A percentile compares a stretch with the other conserved stretches of the same genome.
Conservation (phyloP, 2,888 invertebrate genomes). For the Ischnus inquisitorius region DNA sequence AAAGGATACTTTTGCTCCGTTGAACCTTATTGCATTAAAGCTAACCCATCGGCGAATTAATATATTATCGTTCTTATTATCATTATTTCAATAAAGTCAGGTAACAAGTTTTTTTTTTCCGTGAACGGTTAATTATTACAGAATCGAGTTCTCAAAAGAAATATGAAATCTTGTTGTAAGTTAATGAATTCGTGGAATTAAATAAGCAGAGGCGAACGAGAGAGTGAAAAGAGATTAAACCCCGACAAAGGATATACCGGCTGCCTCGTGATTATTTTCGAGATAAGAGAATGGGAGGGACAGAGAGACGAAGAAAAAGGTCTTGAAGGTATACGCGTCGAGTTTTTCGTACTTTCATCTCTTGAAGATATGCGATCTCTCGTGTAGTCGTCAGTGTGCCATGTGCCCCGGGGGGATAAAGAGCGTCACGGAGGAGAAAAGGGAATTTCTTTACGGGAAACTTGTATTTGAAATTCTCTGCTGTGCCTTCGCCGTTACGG, state of each 20-base stretch:
- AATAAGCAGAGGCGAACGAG: background rate
- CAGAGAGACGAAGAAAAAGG: background rate
- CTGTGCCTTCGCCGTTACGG: conserved; percentile 7
- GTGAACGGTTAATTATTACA: too few relatives aligned
- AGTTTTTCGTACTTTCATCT: conserved; percentile 30
- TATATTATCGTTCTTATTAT: background rate
- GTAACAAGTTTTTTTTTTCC: background rate
- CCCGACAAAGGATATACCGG: background rate
- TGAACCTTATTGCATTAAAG: conserved; percentile 11
- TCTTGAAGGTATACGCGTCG: too few relatives aligned
- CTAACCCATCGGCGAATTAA: background rate
- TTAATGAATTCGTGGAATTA: background rate
- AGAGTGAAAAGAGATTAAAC: background rate
- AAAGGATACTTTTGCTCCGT: background rate
- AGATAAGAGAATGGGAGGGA: conserved; percentile 31
- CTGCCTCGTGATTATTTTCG: conserved; percentile 10
- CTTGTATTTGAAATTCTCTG: conserved; percentile 44
- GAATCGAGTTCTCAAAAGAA: too few relatives aligned
- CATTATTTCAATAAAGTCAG: background rate
- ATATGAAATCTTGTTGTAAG: background rate
- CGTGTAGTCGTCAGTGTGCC: conserved; percentile 20
- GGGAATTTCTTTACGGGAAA: conserved; percentile 26
- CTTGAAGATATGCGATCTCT: conserved; percentile 36
- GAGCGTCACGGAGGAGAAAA: conserved; percentile 24
- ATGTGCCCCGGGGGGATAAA: conserved; percentile 6